Evolutionary conservation across 2,888 invertebrate species (phyloP), one percentile per base, ranked within the genome.

Genomic region (Charanyca ferruginea): DNA sequence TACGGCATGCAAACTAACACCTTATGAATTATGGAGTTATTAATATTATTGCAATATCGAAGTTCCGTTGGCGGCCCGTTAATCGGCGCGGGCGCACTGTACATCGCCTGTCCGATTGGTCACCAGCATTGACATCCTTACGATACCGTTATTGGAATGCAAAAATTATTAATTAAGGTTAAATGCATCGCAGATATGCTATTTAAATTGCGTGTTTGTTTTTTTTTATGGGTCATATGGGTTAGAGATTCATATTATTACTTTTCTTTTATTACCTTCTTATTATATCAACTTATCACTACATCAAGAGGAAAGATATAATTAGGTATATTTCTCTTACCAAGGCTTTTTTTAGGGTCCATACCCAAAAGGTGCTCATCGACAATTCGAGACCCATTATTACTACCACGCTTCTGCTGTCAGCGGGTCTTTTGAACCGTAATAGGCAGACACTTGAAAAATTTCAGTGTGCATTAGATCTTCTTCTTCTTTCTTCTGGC

Each of bases 11-110:
- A 66, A 70, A 66, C 66, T 78, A 53, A 68, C 75, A 67, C 83
- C 73, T 75, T 81, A 79, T 83, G 77, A 79, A 73, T 78, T 65
- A 75, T 73, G 62, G 73, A 73, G 71, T 79, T 74, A 76, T 74
- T 82, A 38, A 38, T 38, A 81, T 80, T 66, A 82, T 84, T 80
- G 80, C 80, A 78, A 80, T 79, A 73, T 63, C 69, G 59, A 76
- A 77, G 85, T 83, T 78, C 85, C 85, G 84, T 80, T 85, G 74
- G 64, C 53, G 70, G 53, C 20, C 84, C 81, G 85, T 84, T 83
- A 83, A 73, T 61, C 73, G 66, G 45, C 51, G 48, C 57, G 41
- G 25, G 53, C 52, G 52, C 61, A 54, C 23, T 51, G 55, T 64
- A 42, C 70, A 59, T 66, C 28, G 66, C 47, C 49, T 48, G 70